Conservation (phyloP, 2,797 vertebrate species). For the Eremophila alpestris region DNA sequence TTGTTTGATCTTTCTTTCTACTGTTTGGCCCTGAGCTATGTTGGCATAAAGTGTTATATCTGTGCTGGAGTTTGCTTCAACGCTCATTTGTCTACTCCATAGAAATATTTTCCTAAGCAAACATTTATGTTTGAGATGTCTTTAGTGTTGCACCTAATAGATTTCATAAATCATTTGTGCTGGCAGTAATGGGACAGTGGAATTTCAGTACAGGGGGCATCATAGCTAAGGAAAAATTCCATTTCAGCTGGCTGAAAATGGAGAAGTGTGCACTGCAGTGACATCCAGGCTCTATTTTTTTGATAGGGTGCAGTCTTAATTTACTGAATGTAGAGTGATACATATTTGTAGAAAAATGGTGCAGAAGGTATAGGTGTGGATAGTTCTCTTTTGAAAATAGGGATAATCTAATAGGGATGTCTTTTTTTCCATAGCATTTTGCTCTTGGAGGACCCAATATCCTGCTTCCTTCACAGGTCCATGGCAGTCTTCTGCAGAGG, state of each 20-base stretch:
- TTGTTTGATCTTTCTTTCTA: not conserved
- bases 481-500: not conserved
- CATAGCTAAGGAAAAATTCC: constrained; percentile 20
- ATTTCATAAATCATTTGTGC: constrained; percentile 31
- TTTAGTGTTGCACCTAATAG: constrained; percentile 23
- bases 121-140: constrained; percentile 19
- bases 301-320: not conserved
- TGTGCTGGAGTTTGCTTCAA: not conserved
- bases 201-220: not conserved
- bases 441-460: not conserved
- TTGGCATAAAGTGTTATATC: not conserved
- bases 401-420: not conserved
- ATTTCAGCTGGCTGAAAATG: not conserved
- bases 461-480: not conserved
- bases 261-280: not conserved
- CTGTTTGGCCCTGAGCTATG: not conserved
- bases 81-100: not conserved
- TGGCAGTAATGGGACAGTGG: constrained; percentile 5
- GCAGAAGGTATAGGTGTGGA: rapidly evolving
- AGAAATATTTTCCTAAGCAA: constrained; percentile 23
- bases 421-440: not conserved
- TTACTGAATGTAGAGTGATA: not conserved
- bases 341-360: not conserved
- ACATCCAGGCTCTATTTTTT: not conserved
- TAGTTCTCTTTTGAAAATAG: not conserved